Conservation (phyloP, 2,113 vertebrate genomes). For the Corythornis madagascariensis region DNA sequence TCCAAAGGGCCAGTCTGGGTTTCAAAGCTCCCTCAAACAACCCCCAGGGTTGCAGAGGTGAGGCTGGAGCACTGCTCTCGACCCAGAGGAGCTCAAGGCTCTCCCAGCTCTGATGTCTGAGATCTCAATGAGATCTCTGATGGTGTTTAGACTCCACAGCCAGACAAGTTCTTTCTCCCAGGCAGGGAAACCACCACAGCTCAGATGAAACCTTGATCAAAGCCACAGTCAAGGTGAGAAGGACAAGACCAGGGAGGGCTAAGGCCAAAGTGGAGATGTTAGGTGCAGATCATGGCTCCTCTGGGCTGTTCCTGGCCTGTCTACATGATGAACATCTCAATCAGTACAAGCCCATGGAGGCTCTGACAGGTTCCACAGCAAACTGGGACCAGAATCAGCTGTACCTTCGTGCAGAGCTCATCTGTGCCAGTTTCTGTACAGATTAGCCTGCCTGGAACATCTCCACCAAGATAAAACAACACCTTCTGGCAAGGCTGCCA, state of each 20-base stretch:
- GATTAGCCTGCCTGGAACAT: not conserved
- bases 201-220: not conserved
- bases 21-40: not conserved
- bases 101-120: not conserved
- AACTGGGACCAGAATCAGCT: not conserved
- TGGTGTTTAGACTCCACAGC: not conserved
- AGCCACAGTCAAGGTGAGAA: not conserved
- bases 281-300: not conserved
- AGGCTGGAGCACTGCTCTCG: not conserved
- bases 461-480: not conserved
- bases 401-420: not conserved
- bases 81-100: not conserved
- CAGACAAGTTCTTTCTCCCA: not conserved
- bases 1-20: not conserved
- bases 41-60: not conserved
- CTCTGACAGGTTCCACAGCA: not conserved
- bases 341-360: not conserved
- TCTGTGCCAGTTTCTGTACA: not conserved
- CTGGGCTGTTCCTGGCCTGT: rapidly evolving
- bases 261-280: not conserved
- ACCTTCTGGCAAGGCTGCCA: not conserved
- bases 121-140: not conserved
- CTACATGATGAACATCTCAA: not conserved
- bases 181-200: not conserved
- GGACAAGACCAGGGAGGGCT: not conserved